Percentiles rank a stretch among this genome's conserved stretches.
phyloP scores from a whole-genome alignment of 2,113 vertebrate species.

The Rhinolophus sinicus region DNA sequence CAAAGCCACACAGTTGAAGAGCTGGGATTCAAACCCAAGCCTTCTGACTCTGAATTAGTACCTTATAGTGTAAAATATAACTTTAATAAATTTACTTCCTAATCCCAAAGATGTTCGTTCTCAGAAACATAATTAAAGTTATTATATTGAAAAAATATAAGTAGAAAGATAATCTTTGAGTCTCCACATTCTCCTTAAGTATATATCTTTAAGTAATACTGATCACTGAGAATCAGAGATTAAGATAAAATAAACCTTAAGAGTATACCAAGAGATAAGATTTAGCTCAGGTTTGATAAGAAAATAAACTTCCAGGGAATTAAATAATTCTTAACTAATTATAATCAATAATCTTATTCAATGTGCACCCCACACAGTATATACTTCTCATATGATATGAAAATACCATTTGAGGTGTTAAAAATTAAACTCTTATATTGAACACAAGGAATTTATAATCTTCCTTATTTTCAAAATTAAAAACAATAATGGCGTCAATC shows the following conservation, averaged over 20 bases:
- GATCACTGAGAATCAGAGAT: constrained; percentile 9
- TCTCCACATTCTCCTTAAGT: neutral
- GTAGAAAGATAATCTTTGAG: neutral
- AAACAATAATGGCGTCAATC: neutral
- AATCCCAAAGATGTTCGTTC: neutral
- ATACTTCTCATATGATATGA: neutral
- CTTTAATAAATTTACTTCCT: constrained; percentile 22
- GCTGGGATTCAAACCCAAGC: neutral
- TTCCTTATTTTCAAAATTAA: neutral
- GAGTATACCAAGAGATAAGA: neutral
- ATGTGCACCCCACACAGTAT: neutral
- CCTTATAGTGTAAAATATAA: neutral
- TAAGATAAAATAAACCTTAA: constrained; percentile 4
- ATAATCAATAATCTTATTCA: constrained; percentile 39
- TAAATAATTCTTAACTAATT: constrained; percentile 23
- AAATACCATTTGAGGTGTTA: constrained; percentile 40
- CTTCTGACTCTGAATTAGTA: constrained; percentile 5
- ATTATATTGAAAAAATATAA: constrained; percentile 30
- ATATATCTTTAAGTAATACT: constrained; percentile 10
- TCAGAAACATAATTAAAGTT: constrained; percentile 11
- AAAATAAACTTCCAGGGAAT: constrained; percentile 47
- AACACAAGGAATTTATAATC: constrained; percentile 30
- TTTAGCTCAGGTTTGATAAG: constrained; percentile 22
- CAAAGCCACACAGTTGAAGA: neutral
- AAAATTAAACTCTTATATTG: constrained; percentile 46